These are phyloP conservation scores for Halesus radiatus DNA, from an alignment of 1,140 invertebrate genomes.

Conservation along the genomic window DNA sequence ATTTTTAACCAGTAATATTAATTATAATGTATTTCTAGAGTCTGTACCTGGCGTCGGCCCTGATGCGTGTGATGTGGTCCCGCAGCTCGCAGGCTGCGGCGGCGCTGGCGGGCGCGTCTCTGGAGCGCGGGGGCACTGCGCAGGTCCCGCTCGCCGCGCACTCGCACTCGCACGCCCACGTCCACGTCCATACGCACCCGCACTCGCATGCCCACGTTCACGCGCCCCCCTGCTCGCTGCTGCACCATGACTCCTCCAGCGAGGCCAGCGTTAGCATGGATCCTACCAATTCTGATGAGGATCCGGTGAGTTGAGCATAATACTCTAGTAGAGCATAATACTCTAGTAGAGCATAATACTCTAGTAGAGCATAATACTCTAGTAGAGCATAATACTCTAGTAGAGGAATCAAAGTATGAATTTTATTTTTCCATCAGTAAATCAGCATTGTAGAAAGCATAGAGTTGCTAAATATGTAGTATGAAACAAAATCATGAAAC, in stretches of 20 bases:
- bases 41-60: slow-evolving; percentile 87
- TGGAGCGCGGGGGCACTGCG: slow-evolving; percentile 62
- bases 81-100: slow-evolving; percentile 74
- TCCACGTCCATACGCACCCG: slow-evolving; percentile 70
- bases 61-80: slow-evolving; percentile 92
- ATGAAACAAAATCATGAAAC: too few species aligned
- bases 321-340: too few species aligned
- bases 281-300: slow-evolving; percentile 81
- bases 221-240: slow-evolving; percentile 43
- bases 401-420: too few species aligned
- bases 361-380: too few species aligned
- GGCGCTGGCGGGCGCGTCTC: slow-evolving; percentile 67
- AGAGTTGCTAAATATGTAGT: too few species aligned
- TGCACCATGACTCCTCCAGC: slow-evolving; percentile 73
- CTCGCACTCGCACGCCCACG: slow-evolving; percentile 65
- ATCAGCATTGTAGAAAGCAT: too few species aligned
- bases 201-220: slow-evolving; percentile 63
- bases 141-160: slow-evolving; percentile 54
- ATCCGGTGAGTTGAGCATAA: slow-evolving; percentile 58
- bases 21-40: slow-evolving; percentile 70
- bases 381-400: too few species aligned
- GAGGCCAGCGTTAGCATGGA: slow-evolving; percentile 83
- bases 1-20: too few species aligned
- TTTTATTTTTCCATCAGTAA: too few species aligned
- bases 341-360: too few species aligned